Evolutionary conservation across 2,797 vertebrate genomes (phyloP).

Genomic region (Gymnocypris eckloni): DNA sequence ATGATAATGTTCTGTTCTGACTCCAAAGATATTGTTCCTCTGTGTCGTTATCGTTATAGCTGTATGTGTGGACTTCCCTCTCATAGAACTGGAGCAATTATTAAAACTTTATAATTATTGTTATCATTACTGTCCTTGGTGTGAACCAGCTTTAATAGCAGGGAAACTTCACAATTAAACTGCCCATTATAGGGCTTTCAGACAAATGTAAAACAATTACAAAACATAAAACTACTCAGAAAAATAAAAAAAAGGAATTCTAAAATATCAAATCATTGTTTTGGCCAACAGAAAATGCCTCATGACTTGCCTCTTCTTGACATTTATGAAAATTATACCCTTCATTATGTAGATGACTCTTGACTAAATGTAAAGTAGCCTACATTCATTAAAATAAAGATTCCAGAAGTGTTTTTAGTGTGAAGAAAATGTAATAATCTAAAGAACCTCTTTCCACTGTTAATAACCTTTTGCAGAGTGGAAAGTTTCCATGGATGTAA

Average conservation of each 20-base stretch:
- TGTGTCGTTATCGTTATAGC: background rate
- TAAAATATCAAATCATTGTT: background rate
- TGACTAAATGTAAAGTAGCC: background rate
- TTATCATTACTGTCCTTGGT: background rate
- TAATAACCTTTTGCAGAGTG: too few relatives aligned
- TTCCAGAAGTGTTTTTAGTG: too few relatives aligned
- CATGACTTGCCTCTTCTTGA: too few relatives aligned
- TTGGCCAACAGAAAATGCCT: background rate
- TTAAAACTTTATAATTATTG: background rate
- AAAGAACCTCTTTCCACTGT: too few relatives aligned
- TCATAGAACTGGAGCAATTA: background rate
- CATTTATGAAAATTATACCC: too few relatives aligned
- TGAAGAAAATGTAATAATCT: too few relatives aligned
- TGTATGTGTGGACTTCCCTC: background rate
- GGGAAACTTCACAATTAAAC: background rate
- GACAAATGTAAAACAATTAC: background rate
- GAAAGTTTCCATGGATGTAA: too few relatives aligned
- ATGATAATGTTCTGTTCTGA: background rate
- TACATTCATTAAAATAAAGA: too few relatives aligned
- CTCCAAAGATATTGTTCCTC: background rate
- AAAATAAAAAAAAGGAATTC: background rate
- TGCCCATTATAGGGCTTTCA: background rate
- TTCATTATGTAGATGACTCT: background rate
- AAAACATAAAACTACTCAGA: background rate
- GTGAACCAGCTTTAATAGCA: background rate